Conservation (phyloP, 2,888 invertebrate genomes). For the Doris montereyensis region DNA sequence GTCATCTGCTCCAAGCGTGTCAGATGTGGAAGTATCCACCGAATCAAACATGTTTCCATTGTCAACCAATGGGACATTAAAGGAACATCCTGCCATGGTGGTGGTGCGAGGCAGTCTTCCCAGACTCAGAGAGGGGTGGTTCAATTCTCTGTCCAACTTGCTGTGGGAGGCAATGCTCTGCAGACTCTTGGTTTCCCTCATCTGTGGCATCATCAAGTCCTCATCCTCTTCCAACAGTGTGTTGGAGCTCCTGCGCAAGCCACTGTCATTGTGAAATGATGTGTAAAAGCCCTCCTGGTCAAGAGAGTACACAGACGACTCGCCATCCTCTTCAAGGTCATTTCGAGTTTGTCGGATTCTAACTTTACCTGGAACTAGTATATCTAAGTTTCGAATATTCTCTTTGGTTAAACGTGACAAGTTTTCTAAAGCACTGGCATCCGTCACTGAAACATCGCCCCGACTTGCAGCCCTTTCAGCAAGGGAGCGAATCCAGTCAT, state of each 20-base stretch:
- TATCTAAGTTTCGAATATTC: slow-evolving; percentile 61
- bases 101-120: background rate
- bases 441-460: slow-evolving; percentile 54
- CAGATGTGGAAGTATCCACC: background rate
- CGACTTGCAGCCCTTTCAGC: slow-evolving; percentile 58
- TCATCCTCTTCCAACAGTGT: slow-evolving; percentile 54
- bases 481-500: slow-evolving; percentile 61
- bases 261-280: slow-evolving; percentile 96
- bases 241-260: slow-evolving; percentile 75
- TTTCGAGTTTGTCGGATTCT: slow-evolving; percentile 29
- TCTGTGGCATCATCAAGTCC: slow-evolving; percentile 47
- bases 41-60: too few species aligned
- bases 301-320: slow-evolving; percentile 89
- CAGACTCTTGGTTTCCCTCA: slow-evolving; percentile 56
- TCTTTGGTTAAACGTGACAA: slow-evolving; percentile 59
- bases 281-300: slow-evolving; percentile 98
- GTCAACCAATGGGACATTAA: background rate
- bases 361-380: slow-evolving; percentile 52
- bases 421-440: slow-evolving; percentile 51
- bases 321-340: slow-evolving; percentile 57
- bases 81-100: too few species aligned
- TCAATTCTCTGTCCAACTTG: background rate
- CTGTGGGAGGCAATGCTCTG: slow-evolving; percentile 52
- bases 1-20: slow-evolving; percentile 11
- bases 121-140: background rate